Conservation (phyloP, 2,113 vertebrate species). For the Plectropomus leopardus region DNA sequence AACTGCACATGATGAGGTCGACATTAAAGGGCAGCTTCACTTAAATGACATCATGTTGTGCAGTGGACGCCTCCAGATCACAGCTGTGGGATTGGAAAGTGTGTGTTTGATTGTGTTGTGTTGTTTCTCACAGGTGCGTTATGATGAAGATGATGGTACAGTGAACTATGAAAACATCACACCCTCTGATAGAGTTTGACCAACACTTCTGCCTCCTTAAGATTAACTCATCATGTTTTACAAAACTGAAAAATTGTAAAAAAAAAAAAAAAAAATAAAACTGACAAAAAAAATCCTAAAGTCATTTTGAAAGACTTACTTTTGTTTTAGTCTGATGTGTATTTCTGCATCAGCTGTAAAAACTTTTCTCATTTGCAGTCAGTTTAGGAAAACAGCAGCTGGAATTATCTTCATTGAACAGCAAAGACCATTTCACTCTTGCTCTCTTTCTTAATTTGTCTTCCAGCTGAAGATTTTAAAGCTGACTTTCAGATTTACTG, state of each 20-base stretch:
- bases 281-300: no score
- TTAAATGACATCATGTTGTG: no score
- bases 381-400: neutral
- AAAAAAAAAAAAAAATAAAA: no score
- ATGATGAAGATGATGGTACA: neutral
- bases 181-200: neutral
- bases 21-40: no score
- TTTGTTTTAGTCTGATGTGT: neutral
- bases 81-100: neutral
- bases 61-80: neutral
- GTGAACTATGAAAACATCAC: slow-evolving; percentile 1
- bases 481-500: no score
- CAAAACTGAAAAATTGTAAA: neutral
- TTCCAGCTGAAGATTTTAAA: no score
- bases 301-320: no score
- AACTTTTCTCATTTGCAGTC: neutral
- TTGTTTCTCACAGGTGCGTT: neutral
- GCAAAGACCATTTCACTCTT: no score
- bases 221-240: neutral
- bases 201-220: neutral
- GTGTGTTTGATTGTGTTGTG: neutral
- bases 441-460: no score
- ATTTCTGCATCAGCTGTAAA: neutral
- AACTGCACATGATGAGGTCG: no score
- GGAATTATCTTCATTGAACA: neutral